Conservation (phyloP, 2,113 vertebrate genomes). For the Edolisoma coerulescens region DNA sequence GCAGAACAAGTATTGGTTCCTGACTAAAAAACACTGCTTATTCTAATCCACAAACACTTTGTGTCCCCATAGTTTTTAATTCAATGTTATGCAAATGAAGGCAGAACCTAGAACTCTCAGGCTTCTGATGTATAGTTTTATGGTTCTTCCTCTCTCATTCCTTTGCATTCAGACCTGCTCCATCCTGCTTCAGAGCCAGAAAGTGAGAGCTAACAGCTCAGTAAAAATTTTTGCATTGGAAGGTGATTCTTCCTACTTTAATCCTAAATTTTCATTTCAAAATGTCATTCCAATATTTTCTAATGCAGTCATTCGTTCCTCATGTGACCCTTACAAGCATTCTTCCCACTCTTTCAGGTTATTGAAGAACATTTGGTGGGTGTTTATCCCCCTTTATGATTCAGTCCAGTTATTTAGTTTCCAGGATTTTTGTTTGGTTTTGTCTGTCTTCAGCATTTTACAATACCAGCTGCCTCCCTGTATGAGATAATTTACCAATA, state of each 20-base stretch:
- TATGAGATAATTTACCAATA: background rate
- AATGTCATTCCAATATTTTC: background rate
- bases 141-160: background rate
- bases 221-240: background rate
- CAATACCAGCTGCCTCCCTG: background rate
- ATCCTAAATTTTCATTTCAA: background rate
- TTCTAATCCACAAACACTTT: background rate
- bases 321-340: background rate
- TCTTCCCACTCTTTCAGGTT: background rate
- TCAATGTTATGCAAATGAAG: background rate
- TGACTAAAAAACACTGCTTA: background rate
- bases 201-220: background rate
- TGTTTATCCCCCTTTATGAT: background rate
- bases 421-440: background rate
- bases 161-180: background rate
- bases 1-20: background rate
- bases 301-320: background rate
- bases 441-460: background rate
- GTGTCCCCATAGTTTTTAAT: background rate
- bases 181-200: background rate
- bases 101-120: background rate
- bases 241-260: background rate
- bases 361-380: background rate
- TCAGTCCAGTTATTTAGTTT: background rate
- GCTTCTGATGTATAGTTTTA: background rate